These are phyloP conservation scores for Branchinecta sandiegonensis DNA, from an alignment of 2,888 invertebrate genomes.

Conservation along the genomic window DNA sequence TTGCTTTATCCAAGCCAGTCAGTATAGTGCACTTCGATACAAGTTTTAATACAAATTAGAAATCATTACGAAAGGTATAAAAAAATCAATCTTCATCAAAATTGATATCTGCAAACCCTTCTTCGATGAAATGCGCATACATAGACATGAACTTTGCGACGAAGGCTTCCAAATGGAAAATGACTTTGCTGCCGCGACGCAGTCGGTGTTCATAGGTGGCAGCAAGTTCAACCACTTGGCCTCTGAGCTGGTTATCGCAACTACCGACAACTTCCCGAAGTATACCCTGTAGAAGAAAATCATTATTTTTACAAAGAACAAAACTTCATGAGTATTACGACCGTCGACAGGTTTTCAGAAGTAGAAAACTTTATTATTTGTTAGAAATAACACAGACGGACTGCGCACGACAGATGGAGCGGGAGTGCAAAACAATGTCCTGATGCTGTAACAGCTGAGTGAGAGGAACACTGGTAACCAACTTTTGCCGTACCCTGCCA, in stretches of 20 bases:
- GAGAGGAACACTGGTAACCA: no score
- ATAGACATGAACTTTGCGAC: constrained; percentile 90
- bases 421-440: no score
- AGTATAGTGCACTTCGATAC: no score
- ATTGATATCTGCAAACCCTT: constrained; percentile 41
- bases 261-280: constrained; percentile 67
- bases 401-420: no score
- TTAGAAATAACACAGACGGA: no score
- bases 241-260: constrained; percentile 78
- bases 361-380: background rate
- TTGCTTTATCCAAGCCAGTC: no score
- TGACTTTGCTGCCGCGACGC: constrained; percentile 78
- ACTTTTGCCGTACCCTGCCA: no score
- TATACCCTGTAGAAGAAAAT: constrained; percentile 42
- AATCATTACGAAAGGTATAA: no score
- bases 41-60: no score
- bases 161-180: constrained; percentile 95
- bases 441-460: no score
- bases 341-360: background rate
- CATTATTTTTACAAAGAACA: background rate
- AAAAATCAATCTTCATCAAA: constrained; percentile 21
- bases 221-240: constrained; percentile 67
- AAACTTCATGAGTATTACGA: constrained; percentile 16
- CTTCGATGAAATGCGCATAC: constrained; percentile 73
- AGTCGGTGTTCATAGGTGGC: constrained; percentile 84